A percentile compares a stretch with the other conserved stretches of the same genome.
Conservation (phyloP, 2,113 vertebrate species). For the Tragelaphus imberbis region DNA sequence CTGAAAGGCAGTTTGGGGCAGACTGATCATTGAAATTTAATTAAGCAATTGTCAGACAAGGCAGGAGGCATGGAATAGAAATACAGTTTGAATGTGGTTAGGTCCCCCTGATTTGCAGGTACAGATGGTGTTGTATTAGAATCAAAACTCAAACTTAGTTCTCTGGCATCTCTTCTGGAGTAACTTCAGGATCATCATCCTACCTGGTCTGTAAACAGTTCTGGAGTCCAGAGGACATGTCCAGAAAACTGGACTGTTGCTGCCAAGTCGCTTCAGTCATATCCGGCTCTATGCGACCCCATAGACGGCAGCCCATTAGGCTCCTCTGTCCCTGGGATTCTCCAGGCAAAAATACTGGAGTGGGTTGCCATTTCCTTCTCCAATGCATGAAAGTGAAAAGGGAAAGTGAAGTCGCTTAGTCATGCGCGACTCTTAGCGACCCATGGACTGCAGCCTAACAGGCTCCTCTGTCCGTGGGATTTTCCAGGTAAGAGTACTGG, state of each 20-base stretch:
- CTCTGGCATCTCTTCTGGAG: not conserved
- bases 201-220: not conserved
- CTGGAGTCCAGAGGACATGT: not conserved
- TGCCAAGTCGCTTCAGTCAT: no score
- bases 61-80: not conserved
- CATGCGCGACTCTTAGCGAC: no score
- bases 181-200: not conserved
- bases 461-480: no score
- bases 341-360: no score
- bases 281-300: no score
- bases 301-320: no score
- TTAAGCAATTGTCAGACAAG: not conserved
- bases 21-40: not conserved
- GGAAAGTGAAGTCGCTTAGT: no score
- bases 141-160: not conserved
- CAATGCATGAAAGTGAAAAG: no score
- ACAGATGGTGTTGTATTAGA: not conserved
- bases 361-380: no score
- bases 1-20: not conserved
- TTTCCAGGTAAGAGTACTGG: no score
- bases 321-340: no score
- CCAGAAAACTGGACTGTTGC: not conserved
- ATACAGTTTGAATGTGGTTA: not conserved
- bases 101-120: not conserved
- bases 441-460: no score